Conservation (phyloP, 2,888 invertebrate species). For the Ferrisia virgata region DNA sequence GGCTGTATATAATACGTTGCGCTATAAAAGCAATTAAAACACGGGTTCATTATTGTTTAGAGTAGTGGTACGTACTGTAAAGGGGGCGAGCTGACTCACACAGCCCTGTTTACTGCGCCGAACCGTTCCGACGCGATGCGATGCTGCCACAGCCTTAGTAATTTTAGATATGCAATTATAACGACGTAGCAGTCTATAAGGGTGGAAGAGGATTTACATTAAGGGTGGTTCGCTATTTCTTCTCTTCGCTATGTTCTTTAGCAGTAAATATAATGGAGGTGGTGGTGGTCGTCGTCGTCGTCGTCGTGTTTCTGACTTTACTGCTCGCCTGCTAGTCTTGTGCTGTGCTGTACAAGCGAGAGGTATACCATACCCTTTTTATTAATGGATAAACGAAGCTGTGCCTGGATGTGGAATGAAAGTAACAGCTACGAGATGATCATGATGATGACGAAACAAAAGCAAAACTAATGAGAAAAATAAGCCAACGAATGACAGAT, state of each 20-base stretch:
- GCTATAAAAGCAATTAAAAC: slow-evolving; percentile 33
- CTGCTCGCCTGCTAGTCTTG: too few relatives aligned
- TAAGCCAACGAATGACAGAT: too few relatives aligned
- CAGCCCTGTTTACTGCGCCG: background rate
- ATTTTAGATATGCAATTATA: slow-evolving; percentile 42
- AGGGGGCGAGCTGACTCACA: slow-evolving; percentile 36
- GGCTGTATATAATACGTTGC: background rate
- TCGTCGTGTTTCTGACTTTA: background rate
- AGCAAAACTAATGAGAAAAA: background rate
- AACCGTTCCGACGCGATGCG: background rate
- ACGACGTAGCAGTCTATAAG: slow-evolving; percentile 25
- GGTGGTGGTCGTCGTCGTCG: background rate
- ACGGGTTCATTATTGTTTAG: background rate
- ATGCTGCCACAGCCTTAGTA: slow-evolving; percentile 22
- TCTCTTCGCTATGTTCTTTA: background rate
- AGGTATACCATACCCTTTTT: background rate
- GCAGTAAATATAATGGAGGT: too few relatives aligned
- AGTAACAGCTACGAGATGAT: background rate
- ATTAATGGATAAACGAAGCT: background rate
- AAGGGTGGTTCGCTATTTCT: slow-evolving; percentile 38
- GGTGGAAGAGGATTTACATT: slow-evolving; percentile 32
- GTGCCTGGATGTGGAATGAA: too few relatives aligned
- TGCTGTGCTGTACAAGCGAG: too few relatives aligned
- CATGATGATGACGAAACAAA: background rate
- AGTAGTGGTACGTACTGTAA: too few relatives aligned